Evolutionary conservation across 2,888 invertebrate genomes (phyloP).

Genomic region (Malthinus flaveolus): DNA sequence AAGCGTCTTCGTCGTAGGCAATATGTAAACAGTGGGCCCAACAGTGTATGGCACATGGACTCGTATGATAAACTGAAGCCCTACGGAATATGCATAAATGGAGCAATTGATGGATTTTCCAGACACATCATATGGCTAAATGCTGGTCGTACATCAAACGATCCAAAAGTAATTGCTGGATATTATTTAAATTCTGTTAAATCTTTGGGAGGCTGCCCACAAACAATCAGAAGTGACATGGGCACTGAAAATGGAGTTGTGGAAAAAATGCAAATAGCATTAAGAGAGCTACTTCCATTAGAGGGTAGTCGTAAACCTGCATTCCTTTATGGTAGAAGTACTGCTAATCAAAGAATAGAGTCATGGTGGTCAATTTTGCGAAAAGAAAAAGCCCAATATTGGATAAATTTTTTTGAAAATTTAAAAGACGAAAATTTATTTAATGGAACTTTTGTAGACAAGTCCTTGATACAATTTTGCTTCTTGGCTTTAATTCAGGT

Average conservation of each 20-base stretch:
- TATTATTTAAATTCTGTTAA: background rate
- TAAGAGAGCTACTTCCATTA: slow-evolving; percentile 3
- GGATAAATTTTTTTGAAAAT: slow-evolving; percentile 17
- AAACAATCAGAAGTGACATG: no score
- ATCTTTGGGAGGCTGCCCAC: no score
- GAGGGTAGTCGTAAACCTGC: slow-evolving; percentile 5
- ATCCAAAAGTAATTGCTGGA: slow-evolving; percentile 5
- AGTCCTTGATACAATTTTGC: slow-evolving; percentile 16
- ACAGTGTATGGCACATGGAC: background rate
- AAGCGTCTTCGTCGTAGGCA: background rate
- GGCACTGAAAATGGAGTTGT: no score
- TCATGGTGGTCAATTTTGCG: slow-evolving; percentile 24
- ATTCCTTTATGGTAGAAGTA: slow-evolving; percentile 22
- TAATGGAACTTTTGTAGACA: slow-evolving; percentile 16
- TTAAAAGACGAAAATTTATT: slow-evolving; percentile 14
- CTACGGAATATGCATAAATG: slow-evolving; percentile 1
- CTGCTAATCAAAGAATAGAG: slow-evolving; percentile 27
- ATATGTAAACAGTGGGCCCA: background rate
- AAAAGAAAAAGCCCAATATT: slow-evolving; percentile 16
- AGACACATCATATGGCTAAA: slow-evolving; percentile 4
- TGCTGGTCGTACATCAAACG: background rate
- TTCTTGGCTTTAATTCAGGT: slow-evolving; percentile 20
- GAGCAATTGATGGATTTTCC: slow-evolving; percentile 7
- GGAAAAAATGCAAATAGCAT: slow-evolving; percentile 24
- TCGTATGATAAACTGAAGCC: slow-evolving; percentile 6